Base-by-base conservation (phyloP, 2,888 invertebrate genomes). In the Empis livida region DNA sequence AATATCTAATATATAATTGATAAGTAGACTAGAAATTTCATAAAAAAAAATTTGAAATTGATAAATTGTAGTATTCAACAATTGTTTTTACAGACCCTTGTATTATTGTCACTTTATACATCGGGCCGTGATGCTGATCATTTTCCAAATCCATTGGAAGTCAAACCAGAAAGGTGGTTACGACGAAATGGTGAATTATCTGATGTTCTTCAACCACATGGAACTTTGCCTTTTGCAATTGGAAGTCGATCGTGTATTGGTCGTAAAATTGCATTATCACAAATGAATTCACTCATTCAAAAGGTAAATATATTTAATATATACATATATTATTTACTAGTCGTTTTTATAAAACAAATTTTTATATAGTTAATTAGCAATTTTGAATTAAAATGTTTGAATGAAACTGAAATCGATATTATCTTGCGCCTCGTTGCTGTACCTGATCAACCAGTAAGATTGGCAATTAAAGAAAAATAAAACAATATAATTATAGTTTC, bases 241-340 rank as follows among this genome's bases (percentile, higher is more conserved):
- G 91, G 92, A 0, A 76, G 79, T 17, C 76, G 91, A 51, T 84
- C 88, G 14, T 92, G 92, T 61, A 77, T 92, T 53, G 92, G 92
- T 0, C 79, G 77, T 58, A 84, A 83, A 61, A 73, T 92, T 53
- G 90, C 91, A 0, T 80, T 86, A 63, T 68, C 76, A 42, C 88
- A 90, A 70, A 74, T 92, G 58, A 74, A 78, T 49, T 71, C 80
- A 41, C 72, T 85, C 11, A 60, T 88, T 41, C 71, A 72, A 23
- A 75, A 81, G 74, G 84, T 84, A 72, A 61, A 54, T 53, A 40
- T 45, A 35, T 39, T 45, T 47, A 32, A 13, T 27, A 50, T 55
- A 13, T 37, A 74, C 16, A 15, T 15, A 5, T 13, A 37, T 38
- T 27, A 10, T 13, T 20, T n/a, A n/a, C 13, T 3, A 45, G 6